A percentile compares a stretch with the other conserved stretches of the same genome.
Evolutionary conservation across 2,888 invertebrate genomes (phyloP).

Genomic region (Lasioglossum morio): DNA sequence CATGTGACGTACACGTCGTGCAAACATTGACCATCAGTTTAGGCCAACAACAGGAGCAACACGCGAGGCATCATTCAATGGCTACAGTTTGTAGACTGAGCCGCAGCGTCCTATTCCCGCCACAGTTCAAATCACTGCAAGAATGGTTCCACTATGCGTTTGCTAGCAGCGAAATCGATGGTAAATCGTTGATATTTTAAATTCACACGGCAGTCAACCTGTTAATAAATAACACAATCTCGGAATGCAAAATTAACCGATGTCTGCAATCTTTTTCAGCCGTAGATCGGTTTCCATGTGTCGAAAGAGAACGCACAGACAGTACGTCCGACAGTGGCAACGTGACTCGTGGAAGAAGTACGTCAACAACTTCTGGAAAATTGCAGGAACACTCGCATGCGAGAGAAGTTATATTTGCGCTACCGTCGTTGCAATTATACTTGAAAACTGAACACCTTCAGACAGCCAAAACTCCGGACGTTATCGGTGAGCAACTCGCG

Average conservation of each 20-base stretch:
- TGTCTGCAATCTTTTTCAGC: constrained; percentile 85
- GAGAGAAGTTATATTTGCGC: constrained; percentile 97
- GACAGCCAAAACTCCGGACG: constrained; percentile 89
- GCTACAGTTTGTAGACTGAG: constrained; percentile 97
- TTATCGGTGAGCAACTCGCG: constrained; percentile 85
- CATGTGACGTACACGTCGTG: constrained; percentile 91
- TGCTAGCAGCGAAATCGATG: constrained; percentile 96
- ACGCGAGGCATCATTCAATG: constrained; percentile 93
- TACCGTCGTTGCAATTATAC: constrained; percentile 96
- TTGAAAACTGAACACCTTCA: constrained; percentile 97
- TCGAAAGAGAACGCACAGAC: constrained; percentile 91
- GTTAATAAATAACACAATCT: background rate
- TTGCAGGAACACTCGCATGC: constrained; percentile 92
- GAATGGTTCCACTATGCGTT: constrained; percentile 99
- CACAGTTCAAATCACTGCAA: constrained; percentile 96
- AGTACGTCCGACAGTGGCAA: constrained; percentile 85
- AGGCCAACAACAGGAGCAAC: constrained; percentile 89
- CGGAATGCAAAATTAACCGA: background rate
- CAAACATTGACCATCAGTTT: constrained; percentile 96
- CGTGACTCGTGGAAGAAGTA: constrained; percentile 85
- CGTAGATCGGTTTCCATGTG: constrained; percentile 95
- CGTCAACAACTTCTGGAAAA: constrained; percentile 86
- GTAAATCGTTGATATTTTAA: constrained; percentile 78
- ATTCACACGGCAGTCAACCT: background rate
- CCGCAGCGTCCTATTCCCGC: constrained; percentile 96